These are phyloP conservation scores for Piprites chloris DNA, from an alignment of 2,113 vertebrate genomes.

Conservation along the genomic window DNA sequence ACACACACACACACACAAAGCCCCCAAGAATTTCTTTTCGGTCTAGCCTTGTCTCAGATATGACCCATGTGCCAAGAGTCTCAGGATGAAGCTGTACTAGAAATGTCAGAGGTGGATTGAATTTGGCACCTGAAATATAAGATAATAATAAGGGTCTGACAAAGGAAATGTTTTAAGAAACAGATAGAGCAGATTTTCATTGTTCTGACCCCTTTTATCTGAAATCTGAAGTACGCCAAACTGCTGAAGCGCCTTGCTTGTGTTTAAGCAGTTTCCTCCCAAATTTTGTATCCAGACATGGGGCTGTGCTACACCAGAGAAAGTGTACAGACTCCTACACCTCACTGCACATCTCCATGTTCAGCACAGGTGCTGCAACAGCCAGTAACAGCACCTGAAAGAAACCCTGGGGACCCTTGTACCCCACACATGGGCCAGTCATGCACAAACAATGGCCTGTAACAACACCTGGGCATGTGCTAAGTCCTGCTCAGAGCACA, in stretches of 20 bases:
- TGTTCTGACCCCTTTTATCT: neutral
- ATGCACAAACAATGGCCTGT: accelerated
- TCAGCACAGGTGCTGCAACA: neutral
- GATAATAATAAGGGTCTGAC: neutral
- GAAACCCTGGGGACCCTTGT: neutral
- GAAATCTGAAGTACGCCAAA: neutral
- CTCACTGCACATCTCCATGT: accelerated
- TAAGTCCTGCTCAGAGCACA: neutral
- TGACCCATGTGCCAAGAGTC: neutral
- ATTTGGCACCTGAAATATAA: neutral
- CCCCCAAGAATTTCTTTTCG: neutral
- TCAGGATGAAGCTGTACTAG: neutral
- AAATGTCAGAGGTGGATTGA: neutral
- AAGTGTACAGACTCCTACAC: neutral
- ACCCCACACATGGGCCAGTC: neutral
- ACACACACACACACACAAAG: too few relatives aligned
- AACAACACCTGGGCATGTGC: neutral
- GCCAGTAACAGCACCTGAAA: accelerated
- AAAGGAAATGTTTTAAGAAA: neutral
- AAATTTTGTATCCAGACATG: neutral
- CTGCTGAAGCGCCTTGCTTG: neutral
- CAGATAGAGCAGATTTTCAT: neutral
- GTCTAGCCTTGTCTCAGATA: neutral
- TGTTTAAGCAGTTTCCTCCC: neutral
- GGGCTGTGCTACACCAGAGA: neutral